A percentile compares a stretch with the other conserved stretches of the same genome.
These are phyloP conservation scores for Eolophus roseicapilla DNA, from an alignment of 2,113 vertebrate genomes.

Conservation along the genomic window DNA sequence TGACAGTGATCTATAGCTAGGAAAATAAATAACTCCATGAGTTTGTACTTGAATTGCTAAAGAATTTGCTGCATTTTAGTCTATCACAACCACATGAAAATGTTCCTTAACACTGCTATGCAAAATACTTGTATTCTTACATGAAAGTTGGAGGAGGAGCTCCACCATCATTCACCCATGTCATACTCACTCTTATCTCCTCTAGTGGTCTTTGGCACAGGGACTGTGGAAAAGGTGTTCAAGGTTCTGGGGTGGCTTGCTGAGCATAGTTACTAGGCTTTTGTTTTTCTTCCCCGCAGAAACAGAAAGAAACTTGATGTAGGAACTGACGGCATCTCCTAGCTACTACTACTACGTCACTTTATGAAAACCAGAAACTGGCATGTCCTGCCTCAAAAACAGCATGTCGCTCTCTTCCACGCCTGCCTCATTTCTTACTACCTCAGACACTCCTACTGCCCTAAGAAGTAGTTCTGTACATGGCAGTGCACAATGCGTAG, in stretches of 20 bases:
- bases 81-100: background rate
- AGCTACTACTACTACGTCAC: background rate
- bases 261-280: background rate
- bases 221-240: background rate
- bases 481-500: fast-evolving
- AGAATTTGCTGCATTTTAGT: background rate
- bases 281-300: background rate
- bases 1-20: background rate
- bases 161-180: background rate
- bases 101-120: background rate
- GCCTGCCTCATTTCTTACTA: background rate
- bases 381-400: background rate
- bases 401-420: background rate
- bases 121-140: background rate
- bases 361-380: background rate
- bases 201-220: background rate
- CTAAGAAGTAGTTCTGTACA: background rate
- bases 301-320: background rate
- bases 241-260: background rate
- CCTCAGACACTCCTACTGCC: background rate
- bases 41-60: background rate
- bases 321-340: background rate
- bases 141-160: background rate
- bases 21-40: background rate
- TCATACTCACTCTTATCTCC: fast-evolving